Evolutionary conservation across 1,140 invertebrate species (phyloP).

Genomic region (Drosophila kurseongensis): DNA sequence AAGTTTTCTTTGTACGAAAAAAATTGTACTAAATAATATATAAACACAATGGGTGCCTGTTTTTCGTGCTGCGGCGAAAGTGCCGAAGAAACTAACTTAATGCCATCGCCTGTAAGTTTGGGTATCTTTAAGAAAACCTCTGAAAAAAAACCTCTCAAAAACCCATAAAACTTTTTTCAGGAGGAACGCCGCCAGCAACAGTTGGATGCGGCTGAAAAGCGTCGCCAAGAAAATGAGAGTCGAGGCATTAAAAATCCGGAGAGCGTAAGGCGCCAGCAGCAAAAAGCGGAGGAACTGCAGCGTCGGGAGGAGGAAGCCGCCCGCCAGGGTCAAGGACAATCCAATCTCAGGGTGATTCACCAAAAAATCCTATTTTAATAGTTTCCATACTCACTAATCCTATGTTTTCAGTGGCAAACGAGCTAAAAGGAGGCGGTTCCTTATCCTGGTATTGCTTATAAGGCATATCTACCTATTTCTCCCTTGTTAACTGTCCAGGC

Average conservation of each 20-base stretch:
- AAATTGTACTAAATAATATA: background rate
- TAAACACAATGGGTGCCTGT: slow-evolving; percentile 55
- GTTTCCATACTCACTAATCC: background rate
- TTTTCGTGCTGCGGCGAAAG: slow-evolving; percentile 65
- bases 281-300: slow-evolving; percentile 56
- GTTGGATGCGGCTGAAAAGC: slow-evolving; percentile 75
- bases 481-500: background rate
- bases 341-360: slow-evolving; percentile 57
- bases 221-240: slow-evolving; percentile 71
- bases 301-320: slow-evolving; percentile 70
- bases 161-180: slow-evolving; percentile 20
- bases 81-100: slow-evolving; percentile 72
- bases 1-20: slow-evolving; percentile 41
- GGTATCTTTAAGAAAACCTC: background rate
- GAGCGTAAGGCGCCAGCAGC: slow-evolving; percentile 71
- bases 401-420: slow-evolving; percentile 28
- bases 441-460: background rate
- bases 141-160: background rate
- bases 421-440: slow-evolving; percentile 10
- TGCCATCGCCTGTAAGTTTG: slow-evolving; percentile 70
- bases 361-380: background rate
- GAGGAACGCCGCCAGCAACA: slow-evolving; percentile 76
- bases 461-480: slow-evolving; percentile 5
- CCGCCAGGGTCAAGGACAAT: slow-evolving; percentile 60
- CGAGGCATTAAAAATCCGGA: slow-evolving; percentile 78